Conservation (phyloP, 2,113 vertebrate species). For the Hyperopisus bebe region DNA sequence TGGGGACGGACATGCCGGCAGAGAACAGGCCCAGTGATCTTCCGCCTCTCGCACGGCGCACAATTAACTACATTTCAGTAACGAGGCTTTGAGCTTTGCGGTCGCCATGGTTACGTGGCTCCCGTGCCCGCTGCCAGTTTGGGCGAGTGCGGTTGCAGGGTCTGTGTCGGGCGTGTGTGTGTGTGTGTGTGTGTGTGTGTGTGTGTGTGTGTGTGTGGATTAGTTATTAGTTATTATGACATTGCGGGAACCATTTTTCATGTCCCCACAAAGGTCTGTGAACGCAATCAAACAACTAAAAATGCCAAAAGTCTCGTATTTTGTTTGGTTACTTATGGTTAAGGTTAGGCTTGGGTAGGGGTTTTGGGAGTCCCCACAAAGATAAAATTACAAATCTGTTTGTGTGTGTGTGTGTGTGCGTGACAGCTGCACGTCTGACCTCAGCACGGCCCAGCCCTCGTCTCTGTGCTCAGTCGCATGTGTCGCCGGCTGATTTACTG, state of each 20-base stretch:
- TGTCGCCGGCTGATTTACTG: not conserved
- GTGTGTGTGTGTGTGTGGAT: too few species aligned
- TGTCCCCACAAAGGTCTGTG: not conserved
- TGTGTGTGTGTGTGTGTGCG: too few species aligned
- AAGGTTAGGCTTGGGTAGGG: not conserved
- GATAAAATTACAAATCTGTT: not conserved
- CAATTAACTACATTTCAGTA: slow-evolving; percentile 70
- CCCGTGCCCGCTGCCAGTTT: not conserved
- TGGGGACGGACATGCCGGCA: not conserved
- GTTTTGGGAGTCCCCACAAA: not conserved
- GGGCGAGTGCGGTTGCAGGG: not conserved
- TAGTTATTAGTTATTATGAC: not conserved
- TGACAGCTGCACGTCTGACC: not conserved
- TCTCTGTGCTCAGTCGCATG: not conserved
- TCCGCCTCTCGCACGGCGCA: slow-evolving; percentile 35
- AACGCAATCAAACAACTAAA: not conserved
- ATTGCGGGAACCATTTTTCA: not conserved
- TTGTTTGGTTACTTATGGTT: not conserved
- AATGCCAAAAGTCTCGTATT: not conserved
- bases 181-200: not conserved
- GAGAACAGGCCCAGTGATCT: not conserved
- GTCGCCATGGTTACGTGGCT: slow-evolving; percentile 60
- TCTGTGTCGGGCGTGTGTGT: not conserved
- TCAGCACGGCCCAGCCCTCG: not conserved
- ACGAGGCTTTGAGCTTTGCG: slow-evolving; percentile 66